phyloP scores from a whole-genome alignment of 1,140 invertebrate genomes.

The Sitobion miscanthi region DNA sequence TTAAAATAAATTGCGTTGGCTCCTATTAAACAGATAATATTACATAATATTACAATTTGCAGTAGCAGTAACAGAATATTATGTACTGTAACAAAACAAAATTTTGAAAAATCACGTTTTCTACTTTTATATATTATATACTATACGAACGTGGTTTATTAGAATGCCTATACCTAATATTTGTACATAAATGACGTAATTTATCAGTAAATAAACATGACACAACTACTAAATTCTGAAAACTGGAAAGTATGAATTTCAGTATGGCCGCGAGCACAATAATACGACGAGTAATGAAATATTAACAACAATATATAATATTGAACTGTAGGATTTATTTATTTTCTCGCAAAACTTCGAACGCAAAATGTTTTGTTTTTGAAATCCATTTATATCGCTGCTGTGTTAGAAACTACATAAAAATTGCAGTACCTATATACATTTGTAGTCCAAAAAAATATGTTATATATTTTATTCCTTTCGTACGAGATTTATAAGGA shows the following conservation, averaged over 20 bases:
- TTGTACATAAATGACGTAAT: not conserved
- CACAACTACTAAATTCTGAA: not conserved
- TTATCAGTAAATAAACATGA: not conserved
- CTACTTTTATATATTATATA: not conserved
- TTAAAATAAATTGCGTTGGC: not conserved
- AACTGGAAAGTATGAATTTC: not conserved
- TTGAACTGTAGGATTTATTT: conserved; percentile 2
- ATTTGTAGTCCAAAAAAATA: not conserved
- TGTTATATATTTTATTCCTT: not conserved
- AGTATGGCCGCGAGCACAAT: not conserved
- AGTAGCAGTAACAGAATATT: too few species aligned
- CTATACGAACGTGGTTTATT: not conserved
- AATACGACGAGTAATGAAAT: not conserved
- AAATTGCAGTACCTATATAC: not conserved
- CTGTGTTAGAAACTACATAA: not conserved
- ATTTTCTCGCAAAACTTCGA: not conserved
- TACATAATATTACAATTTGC: too few species aligned
- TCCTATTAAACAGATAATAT: not conserved
- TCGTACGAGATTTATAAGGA: not conserved
- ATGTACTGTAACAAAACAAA: not conserved
- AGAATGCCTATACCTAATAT: not conserved
- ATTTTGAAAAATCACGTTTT: not conserved
- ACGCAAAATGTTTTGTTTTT: not conserved
- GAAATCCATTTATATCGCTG: not conserved
- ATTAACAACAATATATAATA: not conserved